These are phyloP conservation scores for Morpho deidamia DNA, from an alignment of 2,888 invertebrate genomes.

Conservation along the genomic window DNA sequence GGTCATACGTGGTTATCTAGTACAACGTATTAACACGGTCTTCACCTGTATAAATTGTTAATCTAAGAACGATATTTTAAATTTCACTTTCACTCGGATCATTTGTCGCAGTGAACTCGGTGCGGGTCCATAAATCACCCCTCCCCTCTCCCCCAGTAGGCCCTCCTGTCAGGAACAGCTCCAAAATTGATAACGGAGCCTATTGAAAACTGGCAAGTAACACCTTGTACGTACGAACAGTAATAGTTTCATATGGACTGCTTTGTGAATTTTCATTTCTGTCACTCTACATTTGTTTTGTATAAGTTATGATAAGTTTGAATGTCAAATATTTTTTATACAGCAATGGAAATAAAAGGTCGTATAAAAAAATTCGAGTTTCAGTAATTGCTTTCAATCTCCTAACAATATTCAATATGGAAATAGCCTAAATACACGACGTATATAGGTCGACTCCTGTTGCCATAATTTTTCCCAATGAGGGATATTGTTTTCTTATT, in stretches of 20 bases:
- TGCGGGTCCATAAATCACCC: conserved; percentile 16
- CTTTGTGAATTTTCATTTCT: too few relatives aligned
- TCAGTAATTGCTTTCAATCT: conserved; percentile 5
- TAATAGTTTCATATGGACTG: neutral
- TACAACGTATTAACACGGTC: too few relatives aligned
- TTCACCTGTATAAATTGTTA: too few relatives aligned
- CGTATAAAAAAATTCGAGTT: too few relatives aligned
- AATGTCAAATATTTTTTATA: too few relatives aligned
- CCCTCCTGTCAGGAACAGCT: neutral
- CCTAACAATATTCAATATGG: conserved; percentile 9
- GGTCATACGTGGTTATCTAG: too few relatives aligned
- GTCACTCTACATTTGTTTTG: too few relatives aligned
- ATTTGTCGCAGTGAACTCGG: conserved; percentile 29
- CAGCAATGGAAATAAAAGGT: neutral
- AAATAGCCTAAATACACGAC: conserved; percentile 6
- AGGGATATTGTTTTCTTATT: neutral
- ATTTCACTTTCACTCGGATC: conserved; percentile 1
- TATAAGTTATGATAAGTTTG: too few relatives aligned
- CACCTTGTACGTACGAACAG: neutral
- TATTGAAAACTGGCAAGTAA: conserved; percentile 3
- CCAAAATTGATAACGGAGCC: neutral
- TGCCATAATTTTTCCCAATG: neutral
- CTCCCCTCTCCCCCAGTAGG: neutral
- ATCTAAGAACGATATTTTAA: neutral
- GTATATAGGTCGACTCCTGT: neutral